Conservation (phyloP, 1,140 invertebrate genomes). For the Drosophila ogumai region DNA sequence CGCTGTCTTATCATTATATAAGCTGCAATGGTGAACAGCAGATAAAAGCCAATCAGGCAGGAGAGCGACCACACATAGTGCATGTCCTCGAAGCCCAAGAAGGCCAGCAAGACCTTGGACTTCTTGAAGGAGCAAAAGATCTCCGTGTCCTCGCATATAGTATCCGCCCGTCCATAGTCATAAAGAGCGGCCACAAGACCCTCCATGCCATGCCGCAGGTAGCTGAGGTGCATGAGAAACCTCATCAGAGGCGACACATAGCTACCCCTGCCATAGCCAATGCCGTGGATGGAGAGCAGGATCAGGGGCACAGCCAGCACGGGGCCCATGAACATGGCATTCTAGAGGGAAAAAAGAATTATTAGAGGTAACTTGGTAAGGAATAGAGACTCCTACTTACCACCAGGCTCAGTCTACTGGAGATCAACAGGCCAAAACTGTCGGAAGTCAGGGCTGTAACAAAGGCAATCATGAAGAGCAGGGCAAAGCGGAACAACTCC, state of each 20-base stretch:
- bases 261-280: constrained; percentile 87
- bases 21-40: constrained; percentile 72
- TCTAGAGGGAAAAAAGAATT: constrained; percentile 85
- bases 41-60: constrained; percentile 73
- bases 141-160: constrained; percentile 88
- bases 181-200: constrained; percentile 92
- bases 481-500: constrained; percentile 90
- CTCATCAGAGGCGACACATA: constrained; percentile 88
- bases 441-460: constrained; percentile 90
- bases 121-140: constrained; percentile 90
- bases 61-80: constrained; percentile 70
- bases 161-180: constrained; percentile 88
- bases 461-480: constrained; percentile 89
- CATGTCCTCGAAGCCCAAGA: constrained; percentile 77
- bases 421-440: constrained; percentile 90
- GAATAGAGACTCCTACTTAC: constrained; percentile 86
- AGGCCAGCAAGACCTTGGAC: constrained; percentile 85
- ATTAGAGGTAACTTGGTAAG: not conserved
- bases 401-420: constrained; percentile 89
- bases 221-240: constrained; percentile 93
- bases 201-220: constrained; percentile 91
- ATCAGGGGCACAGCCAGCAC: constrained; percentile 90
- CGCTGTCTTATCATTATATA: constrained; percentile 76
- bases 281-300: constrained; percentile 91
- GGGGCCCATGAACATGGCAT: constrained; percentile 92